Base-by-base conservation (phyloP, 2,797 vertebrate species). In the Nannoperca obscura region DNA sequence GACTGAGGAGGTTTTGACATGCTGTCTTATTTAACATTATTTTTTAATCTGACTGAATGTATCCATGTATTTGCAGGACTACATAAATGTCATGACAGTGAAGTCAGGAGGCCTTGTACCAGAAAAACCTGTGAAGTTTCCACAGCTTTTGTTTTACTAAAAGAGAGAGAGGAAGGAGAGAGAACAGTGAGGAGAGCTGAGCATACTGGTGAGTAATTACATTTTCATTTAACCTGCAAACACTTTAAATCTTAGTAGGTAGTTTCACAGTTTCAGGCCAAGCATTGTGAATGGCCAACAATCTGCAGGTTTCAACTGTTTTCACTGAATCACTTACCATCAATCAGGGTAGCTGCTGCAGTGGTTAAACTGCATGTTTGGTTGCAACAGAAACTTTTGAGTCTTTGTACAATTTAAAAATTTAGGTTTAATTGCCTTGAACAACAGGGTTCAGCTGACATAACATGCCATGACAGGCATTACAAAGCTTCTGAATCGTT, bases 121-220 rank as follows among this genome's bases (percentile, higher is more conserved):
- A 96, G 96, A 97, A 97, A 98, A 98, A 97, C 95, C 96, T 97
- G 96, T 95, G 94, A 96, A 95, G 93, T 94, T 93, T 80, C 87
- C 76, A 81, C 90, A 92, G 86, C 80, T 88, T 89, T 89, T 85
- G 69, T 90, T 94, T 91, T 80, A 87, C 79, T 88, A 4, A 5
- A 86, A 78, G 78, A 90, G 82, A 87, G 68, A 77, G 57, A 79
- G 71, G 42, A 36, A 87, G 40, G 60, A 66, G 76, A 71, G 38
- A 40, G 20, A 30, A 53, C 77, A 71, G 89, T 88, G 85, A 89
- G 88, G 64, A 95, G 95, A 95, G 95, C 95, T 96, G 95, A 94
- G 95, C 96, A 95, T 94, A 97, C 96, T 93, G 89, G 98, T 99
- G 90, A 97, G 97, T 90, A 52, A 5, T 42, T 49, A 2, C 38